These are phyloP conservation scores for Melanostoma mellinum DNA, from an alignment of 2,888 invertebrate species.

Conservation along the genomic window DNA sequence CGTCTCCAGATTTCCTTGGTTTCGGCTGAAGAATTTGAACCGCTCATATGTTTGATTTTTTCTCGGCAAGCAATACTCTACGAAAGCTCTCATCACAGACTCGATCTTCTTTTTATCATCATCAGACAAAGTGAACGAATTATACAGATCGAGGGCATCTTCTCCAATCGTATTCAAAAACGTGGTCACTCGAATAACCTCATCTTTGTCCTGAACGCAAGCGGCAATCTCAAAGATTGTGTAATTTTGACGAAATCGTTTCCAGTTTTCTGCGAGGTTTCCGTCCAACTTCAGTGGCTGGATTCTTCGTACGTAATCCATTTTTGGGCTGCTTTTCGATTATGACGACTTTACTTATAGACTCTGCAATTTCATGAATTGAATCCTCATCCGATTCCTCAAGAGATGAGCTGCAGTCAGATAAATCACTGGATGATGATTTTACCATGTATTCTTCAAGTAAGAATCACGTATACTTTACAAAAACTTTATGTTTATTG, in stretches of 20 bases:
- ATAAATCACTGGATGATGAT: too few species aligned
- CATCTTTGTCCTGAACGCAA: slow-evolving; percentile 56
- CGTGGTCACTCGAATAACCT: slow-evolving; percentile 68
- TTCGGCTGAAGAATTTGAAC: slow-evolving; percentile 33
- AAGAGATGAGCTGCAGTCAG: too few species aligned
- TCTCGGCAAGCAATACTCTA: slow-evolving; percentile 23
- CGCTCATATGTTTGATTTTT: slow-evolving; percentile 38
- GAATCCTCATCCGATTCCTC: too few species aligned
- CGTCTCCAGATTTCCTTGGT: slow-evolving; percentile 20
- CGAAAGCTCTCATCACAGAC: slow-evolving; percentile 66
- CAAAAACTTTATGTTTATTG: too few species aligned
- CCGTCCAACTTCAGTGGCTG: slow-evolving; percentile 6
- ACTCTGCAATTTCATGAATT: not conserved
- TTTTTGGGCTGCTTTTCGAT: not conserved
- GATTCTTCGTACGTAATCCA: slow-evolving; percentile 11
- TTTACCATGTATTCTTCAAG: too few species aligned
- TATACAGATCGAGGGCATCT: slow-evolving; percentile 69
- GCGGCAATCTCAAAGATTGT: slow-evolving; percentile 67
- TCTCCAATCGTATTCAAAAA: slow-evolving; percentile 72
- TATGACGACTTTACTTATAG: not conserved
- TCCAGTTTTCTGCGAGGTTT: slow-evolving; percentile 69
- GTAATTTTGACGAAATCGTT: slow-evolving; percentile 68
- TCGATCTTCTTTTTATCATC: slow-evolving; percentile 57
- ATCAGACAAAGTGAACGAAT: slow-evolving; percentile 70
- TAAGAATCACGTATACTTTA: too few species aligned